Conservation (phyloP, 2,797 vertebrate genomes). For the Eulemur rubriventer region DNA sequence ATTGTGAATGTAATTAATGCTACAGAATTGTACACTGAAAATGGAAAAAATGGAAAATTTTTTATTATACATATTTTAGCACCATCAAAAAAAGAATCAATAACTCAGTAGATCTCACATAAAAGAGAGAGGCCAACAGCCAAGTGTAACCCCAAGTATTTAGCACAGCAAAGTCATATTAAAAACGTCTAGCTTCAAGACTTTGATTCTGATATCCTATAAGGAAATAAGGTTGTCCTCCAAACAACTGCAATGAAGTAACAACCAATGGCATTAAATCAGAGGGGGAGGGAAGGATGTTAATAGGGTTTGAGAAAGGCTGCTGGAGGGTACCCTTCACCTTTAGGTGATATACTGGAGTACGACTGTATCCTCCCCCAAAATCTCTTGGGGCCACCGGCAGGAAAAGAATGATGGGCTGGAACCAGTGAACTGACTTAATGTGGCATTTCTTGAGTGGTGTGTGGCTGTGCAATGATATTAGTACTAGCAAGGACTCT, state of each 20-base stretch:
- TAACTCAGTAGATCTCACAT: not conserved
- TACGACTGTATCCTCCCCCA: not conserved
- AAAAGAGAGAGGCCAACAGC: not conserved
- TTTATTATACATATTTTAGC: not conserved
- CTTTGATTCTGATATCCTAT: not conserved
- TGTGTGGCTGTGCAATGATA: not conserved
- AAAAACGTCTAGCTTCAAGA: not conserved
- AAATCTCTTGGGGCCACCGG: not conserved
- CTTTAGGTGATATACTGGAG: not conserved
- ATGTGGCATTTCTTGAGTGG: slow-evolving; percentile 35
- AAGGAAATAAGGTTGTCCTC: not conserved
- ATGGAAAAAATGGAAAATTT: not conserved
- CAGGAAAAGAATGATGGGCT: not conserved
- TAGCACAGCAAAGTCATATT: not conserved
- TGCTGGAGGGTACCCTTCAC: not conserved
- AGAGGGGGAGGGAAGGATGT: not conserved
- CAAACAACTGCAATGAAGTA: not conserved
- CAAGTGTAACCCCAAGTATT: not conserved
- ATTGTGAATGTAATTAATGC: not conserved
- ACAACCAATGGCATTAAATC: not conserved
- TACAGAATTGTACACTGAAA: not conserved
- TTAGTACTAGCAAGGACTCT: not conserved
- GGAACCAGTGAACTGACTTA: not conserved
- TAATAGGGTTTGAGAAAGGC: not conserved
- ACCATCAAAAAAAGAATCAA: not conserved